A percentile compares a stretch with the other conserved stretches of the same genome.
These are phyloP conservation scores for Myotis vivesi DNA, from an alignment of 2,797 vertebrate genomes.

Conservation along the genomic window DNA sequence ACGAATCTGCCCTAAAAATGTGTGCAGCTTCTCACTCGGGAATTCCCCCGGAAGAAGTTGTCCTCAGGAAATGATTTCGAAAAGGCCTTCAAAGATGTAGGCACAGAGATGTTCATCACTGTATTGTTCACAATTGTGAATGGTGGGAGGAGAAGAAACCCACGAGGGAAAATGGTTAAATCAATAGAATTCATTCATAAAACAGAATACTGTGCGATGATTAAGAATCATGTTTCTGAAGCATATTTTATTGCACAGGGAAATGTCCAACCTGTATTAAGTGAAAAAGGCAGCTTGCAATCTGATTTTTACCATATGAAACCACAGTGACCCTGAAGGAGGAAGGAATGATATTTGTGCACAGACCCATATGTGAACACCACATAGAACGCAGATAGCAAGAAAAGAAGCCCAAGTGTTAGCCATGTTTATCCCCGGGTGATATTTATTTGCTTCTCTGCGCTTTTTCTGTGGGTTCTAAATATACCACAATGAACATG, in stretches of 20 bases:
- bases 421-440: background rate
- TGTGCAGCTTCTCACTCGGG: background rate
- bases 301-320: background rate
- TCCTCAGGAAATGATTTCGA: background rate
- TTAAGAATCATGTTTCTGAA: background rate
- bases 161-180: background rate
- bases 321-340: background rate
- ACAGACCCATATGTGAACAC: rapidly evolving
- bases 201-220: background rate
- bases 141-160: background rate
- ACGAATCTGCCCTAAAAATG: background rate
- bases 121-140: background rate
- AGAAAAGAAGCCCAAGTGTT: background rate
- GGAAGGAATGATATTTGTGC: background rate
- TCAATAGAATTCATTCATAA: background rate
- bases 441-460: conserved; percentile 44
- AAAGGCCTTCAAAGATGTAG: background rate
- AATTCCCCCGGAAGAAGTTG: background rate
- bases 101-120: background rate
- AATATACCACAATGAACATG: conserved; percentile 44
- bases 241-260: background rate
- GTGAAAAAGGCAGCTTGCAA: background rate
- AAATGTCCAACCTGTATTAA: background rate
- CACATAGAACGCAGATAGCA: background rate
- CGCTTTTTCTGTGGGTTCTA: conserved; percentile 46